Base-by-base conservation (phyloP, 2,113 vertebrate genomes). In the Coptodon rendalli region DNA sequence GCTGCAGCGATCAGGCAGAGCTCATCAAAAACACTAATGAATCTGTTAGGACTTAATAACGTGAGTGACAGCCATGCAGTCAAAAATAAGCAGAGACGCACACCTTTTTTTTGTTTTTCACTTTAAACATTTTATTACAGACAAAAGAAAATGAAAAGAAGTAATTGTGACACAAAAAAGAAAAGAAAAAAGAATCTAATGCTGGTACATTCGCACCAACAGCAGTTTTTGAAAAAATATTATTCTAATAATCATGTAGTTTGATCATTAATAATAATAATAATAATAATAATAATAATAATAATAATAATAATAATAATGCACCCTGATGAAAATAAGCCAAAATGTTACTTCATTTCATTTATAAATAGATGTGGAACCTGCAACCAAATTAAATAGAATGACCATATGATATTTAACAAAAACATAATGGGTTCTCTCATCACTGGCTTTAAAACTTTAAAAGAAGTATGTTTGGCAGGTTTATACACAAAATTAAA, bases 91-190 rank as follows among this genome's bases (percentile, higher is more conserved):
- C 22, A 53, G 82, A 91, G 54, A 92, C 87, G 34, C 80, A 78
- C 31, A 6, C 36, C 38, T 13, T 29, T 91, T 66, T 66, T 66
- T 66, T 66, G 31, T 36, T 66, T 66, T 89, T 82, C 94, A 96
- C 95, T 97, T 98, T 97, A 97, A 95, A 90, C 95, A 96, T 79
- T 98, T 99, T 98, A 99, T 99, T 99, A 98, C 96, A 98, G 98
- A 98, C 97, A 97, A 97, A 97, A 96, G 94, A 96, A 95, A 96
- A 96, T 91, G 93, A 98, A 97, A 98, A 97, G 95, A 98, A 98
- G 97, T 97, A 96, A 97, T 90, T 94, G 96, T 97, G 97, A 97
- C 96, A 97, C 31, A 82, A 95, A 96, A 73, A 45, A 45, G n/a
- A 24, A 24, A 68, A 61, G 16, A 68, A 71, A 71, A 96, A 96